Evolutionary conservation across 2,113 vertebrate genomes (phyloP).

Genomic region (Anser cygnoides): DNA sequence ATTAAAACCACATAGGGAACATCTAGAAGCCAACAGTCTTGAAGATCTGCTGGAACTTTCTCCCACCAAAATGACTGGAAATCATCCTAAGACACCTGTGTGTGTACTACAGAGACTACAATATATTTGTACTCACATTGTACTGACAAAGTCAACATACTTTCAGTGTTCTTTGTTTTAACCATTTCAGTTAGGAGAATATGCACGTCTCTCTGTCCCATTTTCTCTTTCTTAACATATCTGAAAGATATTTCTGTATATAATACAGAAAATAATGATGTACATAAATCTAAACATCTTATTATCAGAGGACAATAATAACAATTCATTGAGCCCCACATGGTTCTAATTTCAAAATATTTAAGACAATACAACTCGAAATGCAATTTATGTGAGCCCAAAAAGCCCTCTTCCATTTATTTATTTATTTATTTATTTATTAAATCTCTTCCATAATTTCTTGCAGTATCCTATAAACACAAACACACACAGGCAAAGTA

Average conservation of each 20-base stretch:
- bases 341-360: neutral
- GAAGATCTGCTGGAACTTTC: neutral
- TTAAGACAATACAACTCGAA: neutral
- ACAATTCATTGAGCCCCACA: neutral
- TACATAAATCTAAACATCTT: neutral
- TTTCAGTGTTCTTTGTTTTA: neutral
- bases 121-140: neutral
- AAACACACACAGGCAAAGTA: neutral
- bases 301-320: neutral
- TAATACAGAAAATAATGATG: neutral
- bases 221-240: neutral
- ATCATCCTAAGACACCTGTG: neutral
- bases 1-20: neutral
- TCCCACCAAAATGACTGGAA: neutral
- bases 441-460: neutral
- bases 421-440: neutral
- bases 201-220: neutral
- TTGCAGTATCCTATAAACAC: neutral
- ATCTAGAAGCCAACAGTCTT: neutral
- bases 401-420: accelerated
- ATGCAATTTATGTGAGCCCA: neutral
- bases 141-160: neutral
- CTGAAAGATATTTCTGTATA: neutral
- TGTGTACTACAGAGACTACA: neutral
- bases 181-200: neutral